Percentiles rank a stretch among this genome's conserved stretches.
These are phyloP conservation scores for Micropterix aruncella DNA, from an alignment of 2,888 invertebrate genomes.

Conservation along the genomic window DNA sequence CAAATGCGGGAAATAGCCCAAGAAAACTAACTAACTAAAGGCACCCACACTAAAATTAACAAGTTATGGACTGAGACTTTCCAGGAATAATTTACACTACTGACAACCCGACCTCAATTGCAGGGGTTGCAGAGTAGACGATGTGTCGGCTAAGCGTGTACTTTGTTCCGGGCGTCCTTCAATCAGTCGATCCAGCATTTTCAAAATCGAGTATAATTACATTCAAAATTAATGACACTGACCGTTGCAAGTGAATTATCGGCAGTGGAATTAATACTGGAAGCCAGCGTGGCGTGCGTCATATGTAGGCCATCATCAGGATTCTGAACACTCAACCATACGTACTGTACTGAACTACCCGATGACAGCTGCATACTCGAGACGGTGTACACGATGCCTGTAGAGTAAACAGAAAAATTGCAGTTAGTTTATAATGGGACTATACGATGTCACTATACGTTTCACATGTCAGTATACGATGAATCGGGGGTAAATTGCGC, in stretches of 20 bases:
- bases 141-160: too few relatives aligned
- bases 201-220: too few relatives aligned
- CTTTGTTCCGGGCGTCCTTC: too few relatives aligned
- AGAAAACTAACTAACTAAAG: too few relatives aligned
- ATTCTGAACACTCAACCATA: conserved; percentile 41
- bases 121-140: too few relatives aligned
- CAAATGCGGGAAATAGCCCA: too few relatives aligned
- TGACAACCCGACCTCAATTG: too few relatives aligned
- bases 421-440: background rate
- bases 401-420: conserved; percentile 4
- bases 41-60: too few relatives aligned
- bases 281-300: conserved; percentile 28
- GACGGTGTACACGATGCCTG: conserved; percentile 38
- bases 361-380: conserved; percentile 33
- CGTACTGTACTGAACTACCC: conserved; percentile 40
- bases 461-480: background rate
- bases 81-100: too few relatives aligned
- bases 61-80: too few relatives aligned
- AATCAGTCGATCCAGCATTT: too few relatives aligned
- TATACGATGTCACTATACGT: background rate
- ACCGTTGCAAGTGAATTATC: conserved; percentile 31
- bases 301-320: conserved; percentile 19
- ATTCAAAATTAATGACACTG: too few relatives aligned
- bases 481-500: background rate
- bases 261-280: conserved; percentile 32